Evolutionary conservation across 2,797 vertebrate species (phyloP).

Genomic region (Tangara arthus): DNA sequence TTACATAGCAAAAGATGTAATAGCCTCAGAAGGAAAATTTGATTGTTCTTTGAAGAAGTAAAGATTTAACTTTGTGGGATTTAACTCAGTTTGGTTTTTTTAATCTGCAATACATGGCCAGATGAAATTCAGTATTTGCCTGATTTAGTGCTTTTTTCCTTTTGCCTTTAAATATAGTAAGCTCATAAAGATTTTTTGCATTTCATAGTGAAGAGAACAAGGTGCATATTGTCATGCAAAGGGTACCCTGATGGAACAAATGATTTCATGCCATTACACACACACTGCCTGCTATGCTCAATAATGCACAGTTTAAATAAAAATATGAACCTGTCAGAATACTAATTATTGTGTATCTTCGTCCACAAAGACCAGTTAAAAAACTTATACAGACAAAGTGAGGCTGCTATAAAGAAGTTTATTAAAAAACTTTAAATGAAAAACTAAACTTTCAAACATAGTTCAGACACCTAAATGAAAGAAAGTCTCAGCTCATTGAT

Average conservation of each 20-base stretch:
- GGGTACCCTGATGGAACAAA: background rate
- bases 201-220: background rate
- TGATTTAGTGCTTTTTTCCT: slow-evolving; percentile 8
- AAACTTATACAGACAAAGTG: background rate
- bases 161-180: background rate
- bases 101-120: slow-evolving; percentile 14
- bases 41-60: background rate
- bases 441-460: background rate
- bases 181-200: background rate
- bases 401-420: background rate
- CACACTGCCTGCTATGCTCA: background rate
- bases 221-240: background rate
- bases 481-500: background rate
- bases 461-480: background rate
- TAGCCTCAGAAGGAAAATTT: slow-evolving; percentile 10
- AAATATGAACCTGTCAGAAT: background rate
- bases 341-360: background rate
- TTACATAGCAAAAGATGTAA: background rate
- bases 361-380: background rate
- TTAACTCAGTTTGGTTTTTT: background rate
- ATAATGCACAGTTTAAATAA: background rate
- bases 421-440: background rate
- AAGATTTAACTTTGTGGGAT: background rate
- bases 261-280: background rate
- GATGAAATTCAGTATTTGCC: background rate